These are phyloP conservation scores for Antheraea pernyi DNA, from an alignment of 1,140 invertebrate species.

Conservation along the genomic window DNA sequence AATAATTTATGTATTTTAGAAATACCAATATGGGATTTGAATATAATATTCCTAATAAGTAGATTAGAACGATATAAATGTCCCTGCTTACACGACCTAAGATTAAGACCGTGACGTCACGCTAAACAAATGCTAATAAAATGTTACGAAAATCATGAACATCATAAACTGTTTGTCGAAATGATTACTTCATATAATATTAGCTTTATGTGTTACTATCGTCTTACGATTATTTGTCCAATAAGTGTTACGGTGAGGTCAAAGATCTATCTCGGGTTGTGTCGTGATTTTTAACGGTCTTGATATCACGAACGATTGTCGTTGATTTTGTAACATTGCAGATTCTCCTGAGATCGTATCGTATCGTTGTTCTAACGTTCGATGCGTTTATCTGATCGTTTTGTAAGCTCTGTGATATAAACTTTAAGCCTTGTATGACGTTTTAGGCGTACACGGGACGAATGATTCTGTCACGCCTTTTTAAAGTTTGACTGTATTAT, in stretches of 20 bases:
- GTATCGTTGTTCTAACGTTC: neutral
- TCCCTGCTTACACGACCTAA: neutral
- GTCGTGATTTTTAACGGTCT: conserved; percentile 1
- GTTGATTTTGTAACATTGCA: neutral
- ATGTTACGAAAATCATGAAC: neutral
- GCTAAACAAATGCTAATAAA: neutral
- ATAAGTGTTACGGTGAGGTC: neutral
- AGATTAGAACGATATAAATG: too few relatives aligned
- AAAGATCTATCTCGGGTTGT: conserved; percentile 2
- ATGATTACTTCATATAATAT: conserved; percentile 2
- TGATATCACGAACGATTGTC: neutral
- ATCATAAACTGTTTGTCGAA: neutral
- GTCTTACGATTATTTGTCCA: neutral
- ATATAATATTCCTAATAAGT: too few relatives aligned
- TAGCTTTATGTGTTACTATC: neutral
- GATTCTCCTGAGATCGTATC: neutral
- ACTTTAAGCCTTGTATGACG: too few relatives aligned
- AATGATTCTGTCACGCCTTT: too few relatives aligned
- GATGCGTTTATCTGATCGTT: neutral
- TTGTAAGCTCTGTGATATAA: neutral
- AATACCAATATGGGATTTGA: too few relatives aligned
- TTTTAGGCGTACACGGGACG: too few relatives aligned
- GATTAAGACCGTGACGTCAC: neutral
- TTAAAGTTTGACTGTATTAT: too few relatives aligned
- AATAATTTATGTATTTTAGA: too few relatives aligned